Percentiles rank a stretch among this genome's conserved stretches.
phyloP scores from a whole-genome alignment of 2,888 invertebrate species.

The Neelides folsomi region DNA sequence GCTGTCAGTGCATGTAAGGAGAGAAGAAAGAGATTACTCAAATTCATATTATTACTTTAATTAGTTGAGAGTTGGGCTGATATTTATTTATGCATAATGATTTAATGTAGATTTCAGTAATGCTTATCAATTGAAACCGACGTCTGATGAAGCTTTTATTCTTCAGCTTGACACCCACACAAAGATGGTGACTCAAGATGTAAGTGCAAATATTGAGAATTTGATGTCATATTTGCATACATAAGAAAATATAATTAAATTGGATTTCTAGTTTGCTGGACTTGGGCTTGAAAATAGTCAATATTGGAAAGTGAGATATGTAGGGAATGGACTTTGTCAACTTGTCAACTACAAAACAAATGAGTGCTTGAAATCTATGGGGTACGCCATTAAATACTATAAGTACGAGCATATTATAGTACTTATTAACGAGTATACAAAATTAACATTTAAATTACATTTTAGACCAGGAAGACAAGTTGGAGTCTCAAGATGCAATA shows the following conservation, averaged over 20 bases:
- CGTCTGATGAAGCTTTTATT: conserved; percentile 11
- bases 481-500: conserved; percentile 3
- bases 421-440: background rate
- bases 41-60: background rate
- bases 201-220: conserved; percentile 3
- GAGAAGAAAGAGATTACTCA: background rate
- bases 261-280: conserved; percentile 5
- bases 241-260: too few relatives aligned
- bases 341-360: conserved; percentile 12
- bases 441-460: background rate
- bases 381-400: conserved; percentile 5
- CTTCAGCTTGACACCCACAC: conserved; percentile 7
- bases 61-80: background rate
- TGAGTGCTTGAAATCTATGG: conserved; percentile 10
- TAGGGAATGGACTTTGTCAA: conserved; percentile 12
- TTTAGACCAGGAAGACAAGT: conserved; percentile 12
- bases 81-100: background rate
- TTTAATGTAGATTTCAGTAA: too few relatives aligned
- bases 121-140: conserved; percentile 16
- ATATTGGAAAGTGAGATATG: conserved; percentile 11
- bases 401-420: background rate
- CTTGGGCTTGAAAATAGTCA: conserved; percentile 7
- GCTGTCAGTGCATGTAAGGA: conserved; percentile 13
- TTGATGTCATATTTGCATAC: background rate
- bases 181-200: conserved; percentile 12